phyloP scores from a whole-genome alignment of 2,113 vertebrate species.

The Aspiorhynchus laticeps region DNA sequence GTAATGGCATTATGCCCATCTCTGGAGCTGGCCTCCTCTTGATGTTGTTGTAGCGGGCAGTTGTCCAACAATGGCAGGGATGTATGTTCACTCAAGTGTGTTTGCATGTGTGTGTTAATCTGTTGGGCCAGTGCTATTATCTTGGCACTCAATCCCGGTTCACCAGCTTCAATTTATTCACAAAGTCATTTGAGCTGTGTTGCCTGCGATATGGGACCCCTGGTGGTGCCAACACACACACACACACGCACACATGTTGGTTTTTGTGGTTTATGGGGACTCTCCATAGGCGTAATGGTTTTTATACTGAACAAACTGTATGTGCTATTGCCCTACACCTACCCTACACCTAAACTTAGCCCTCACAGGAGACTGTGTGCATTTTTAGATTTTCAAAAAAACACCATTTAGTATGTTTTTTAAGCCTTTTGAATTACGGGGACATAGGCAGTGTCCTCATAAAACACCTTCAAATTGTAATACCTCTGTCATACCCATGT shows the following conservation, averaged over 20 bases:
- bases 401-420: no score
- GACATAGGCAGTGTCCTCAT: no score
- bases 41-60: conserved; percentile 17
- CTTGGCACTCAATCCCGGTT: conserved; percentile 18
- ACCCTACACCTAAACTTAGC: no score
- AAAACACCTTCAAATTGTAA: no score
- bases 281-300: no score
- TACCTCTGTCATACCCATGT: no score
- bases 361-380: no score
- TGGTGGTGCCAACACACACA: conserved; percentile 13
- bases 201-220: conserved; percentile 17
- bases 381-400: no score
- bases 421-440: no score
- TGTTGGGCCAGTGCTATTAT: conserved; percentile 26
- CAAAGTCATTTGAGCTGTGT: conserved; percentile 24
- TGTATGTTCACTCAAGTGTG: conserved; percentile 32
- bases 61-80: conserved; percentile 21
- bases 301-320: no score
- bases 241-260: conserved; percentile 10
- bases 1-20: neutral
- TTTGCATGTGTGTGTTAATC: conserved; percentile 22
- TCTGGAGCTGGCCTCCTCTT: conserved; percentile 13
- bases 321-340: no score
- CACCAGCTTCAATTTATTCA: conserved; percentile 23
- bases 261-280: no score